Conservation (phyloP, 2,888 invertebrate genomes). For the Lasioglossum lativentre region DNA sequence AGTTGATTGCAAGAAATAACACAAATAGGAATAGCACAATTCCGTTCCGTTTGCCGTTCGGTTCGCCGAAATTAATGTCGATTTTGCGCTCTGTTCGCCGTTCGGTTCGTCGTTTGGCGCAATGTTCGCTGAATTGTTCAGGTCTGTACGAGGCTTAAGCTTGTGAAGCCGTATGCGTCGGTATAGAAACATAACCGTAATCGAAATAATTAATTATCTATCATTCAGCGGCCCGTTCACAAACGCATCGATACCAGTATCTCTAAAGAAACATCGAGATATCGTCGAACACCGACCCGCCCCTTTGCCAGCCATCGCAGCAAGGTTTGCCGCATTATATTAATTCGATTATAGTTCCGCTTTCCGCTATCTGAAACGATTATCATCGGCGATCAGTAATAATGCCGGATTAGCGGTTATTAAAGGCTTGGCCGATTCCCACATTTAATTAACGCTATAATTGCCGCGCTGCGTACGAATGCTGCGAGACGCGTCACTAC, state of each 20-base stretch:
- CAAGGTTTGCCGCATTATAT: constrained; percentile 40
- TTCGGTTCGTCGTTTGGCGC: no score
- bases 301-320: not conserved
- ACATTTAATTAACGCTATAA: constrained; percentile 42
- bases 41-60: no score
- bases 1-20: no score
- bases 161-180: constrained; percentile 15
- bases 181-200: constrained; percentile 59
- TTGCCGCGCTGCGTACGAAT: not conserved
- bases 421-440: constrained; percentile 20
- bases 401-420: constrained; percentile 45
- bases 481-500: not conserved
- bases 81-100: no score
- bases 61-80: no score
- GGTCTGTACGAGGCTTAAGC: no score
- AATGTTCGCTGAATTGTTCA: no score
- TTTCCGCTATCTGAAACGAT: constrained; percentile 35
- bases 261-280: constrained; percentile 24
- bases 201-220: constrained; percentile 69
- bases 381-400: constrained; percentile 40
- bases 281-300: constrained; percentile 10
- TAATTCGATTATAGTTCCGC: constrained; percentile 43
- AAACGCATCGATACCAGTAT: constrained; percentile 30
- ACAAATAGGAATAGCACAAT: no score
- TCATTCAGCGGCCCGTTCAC: constrained; percentile 7